Conservation (phyloP, 2,113 vertebrate species). For the Ornithorhynchus anatinus region DNA sequence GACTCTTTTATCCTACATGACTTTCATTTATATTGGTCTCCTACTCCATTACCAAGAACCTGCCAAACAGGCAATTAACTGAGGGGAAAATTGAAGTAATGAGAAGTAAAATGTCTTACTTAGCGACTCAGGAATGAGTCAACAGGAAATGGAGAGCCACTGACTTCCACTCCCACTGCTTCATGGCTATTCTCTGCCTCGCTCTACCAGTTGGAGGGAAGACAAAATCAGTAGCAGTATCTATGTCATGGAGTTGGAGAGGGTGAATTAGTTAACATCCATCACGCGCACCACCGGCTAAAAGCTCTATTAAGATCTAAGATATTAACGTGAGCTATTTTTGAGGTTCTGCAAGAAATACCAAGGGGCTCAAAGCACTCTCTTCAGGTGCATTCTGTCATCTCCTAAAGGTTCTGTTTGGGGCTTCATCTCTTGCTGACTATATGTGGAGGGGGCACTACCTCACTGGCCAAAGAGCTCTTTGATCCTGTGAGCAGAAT, state of each 20-base stretch:
- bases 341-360: too few species aligned
- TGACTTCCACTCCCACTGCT: neutral
- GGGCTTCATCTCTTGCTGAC: too few species aligned
- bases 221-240: slow-evolving; percentile 12
- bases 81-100: neutral
- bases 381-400: too few species aligned
- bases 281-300: too few species aligned
- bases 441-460: too few species aligned
- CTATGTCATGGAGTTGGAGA: neutral
- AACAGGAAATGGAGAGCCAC: too few species aligned
- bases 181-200: neutral
- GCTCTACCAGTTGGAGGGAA: neutral
- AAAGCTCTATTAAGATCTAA: too few species aligned
- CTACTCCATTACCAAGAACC: neutral
- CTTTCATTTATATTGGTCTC: too few species aligned
- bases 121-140: neutral
- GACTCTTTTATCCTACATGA: too few species aligned
- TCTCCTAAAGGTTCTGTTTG: too few species aligned
- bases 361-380: too few species aligned
- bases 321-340: too few species aligned
- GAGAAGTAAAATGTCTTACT: neutral
- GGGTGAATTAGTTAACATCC: neutral
- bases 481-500: neutral
- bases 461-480: neutral
- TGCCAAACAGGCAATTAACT: neutral